Evolutionary conservation across 35 echinoderm and acorn worm species (phyloP), one percentile per base, ranked within the genome.

Genomic region (Chiridota heheva): DNA sequence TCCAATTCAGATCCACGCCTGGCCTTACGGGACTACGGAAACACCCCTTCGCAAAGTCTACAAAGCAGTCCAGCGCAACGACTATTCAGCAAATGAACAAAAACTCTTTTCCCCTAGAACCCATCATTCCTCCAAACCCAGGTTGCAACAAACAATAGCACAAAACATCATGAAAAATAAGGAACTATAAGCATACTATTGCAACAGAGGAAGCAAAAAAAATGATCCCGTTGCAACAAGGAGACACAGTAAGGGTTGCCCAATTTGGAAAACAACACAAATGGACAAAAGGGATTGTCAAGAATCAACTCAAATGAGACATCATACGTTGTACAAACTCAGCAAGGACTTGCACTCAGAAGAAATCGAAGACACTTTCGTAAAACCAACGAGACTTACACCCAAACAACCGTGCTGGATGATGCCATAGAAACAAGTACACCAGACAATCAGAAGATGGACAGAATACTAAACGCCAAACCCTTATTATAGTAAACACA

Each of bases 31-130:
- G 72, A 75, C 42, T 55, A 84, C 36, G 42, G 91, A 4, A 95
- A 95, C 41, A 95, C 91, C 1, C 91, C 91, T 49, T 55, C 80
- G n/a, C 79, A 84, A 69, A 71, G 81, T 42, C 5, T 84, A 39
- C 5, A 60, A 25, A 77, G 15, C 48, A 84, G 80, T 58, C 87
- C 87, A 34, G 87, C 63, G 10, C 81, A 90, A 44, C 53, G 80
- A 1, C 71, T 90, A 4, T 68, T 90, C 61, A 77, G 49, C 35
- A 42, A 70, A 15, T 57, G 88, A 33, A 90, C 88, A 36, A 83
- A 63, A 53, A 84, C 88, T 31, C 43, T 84, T 22, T 41, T 90
- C 18, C 70, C 88, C 15, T 57, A 79, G 3, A 77, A 70, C 15
- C 3, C 16, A 12, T 56, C 32, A 42, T 48, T 90, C 4, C 79